Conservation (phyloP, 2,113 vertebrate species). For the Mellivora capensis region DNA sequence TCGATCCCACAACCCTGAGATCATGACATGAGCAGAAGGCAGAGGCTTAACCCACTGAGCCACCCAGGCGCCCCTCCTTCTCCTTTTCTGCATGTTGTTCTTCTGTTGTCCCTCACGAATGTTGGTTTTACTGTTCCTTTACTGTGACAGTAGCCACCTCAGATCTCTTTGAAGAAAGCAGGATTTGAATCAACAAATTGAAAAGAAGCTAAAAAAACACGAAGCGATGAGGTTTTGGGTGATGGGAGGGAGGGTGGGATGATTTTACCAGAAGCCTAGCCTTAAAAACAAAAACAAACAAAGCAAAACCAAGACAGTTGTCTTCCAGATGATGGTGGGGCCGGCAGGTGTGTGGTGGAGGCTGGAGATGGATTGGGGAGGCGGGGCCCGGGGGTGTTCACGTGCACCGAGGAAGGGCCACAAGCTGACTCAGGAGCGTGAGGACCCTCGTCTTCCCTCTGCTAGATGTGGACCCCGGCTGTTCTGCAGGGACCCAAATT, state of each 20-base stretch:
- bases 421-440: background rate
- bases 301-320: background rate
- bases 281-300: background rate
- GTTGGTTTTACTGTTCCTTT: background rate
- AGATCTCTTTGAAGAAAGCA: background rate
- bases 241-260: background rate
- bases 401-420: background rate
- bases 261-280: background rate
- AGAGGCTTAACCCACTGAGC: too few relatives aligned
- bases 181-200: background rate
- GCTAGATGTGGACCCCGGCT: background rate
- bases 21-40: too few relatives aligned
- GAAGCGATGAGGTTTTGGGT: background rate
- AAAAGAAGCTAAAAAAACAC: background rate
- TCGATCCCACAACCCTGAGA: too few relatives aligned
- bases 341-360: accelerated
- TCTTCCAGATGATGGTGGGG: background rate
- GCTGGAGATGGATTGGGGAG: background rate
- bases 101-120: background rate
- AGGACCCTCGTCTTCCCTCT: background rate
- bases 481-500: slow-evolving; percentile 55
- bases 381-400: background rate
- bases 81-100: background rate
- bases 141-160: background rate
- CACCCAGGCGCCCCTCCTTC: too few relatives aligned